Evolutionary conservation across 2,888 invertebrate species (phyloP).

Genomic region (Netelia virgata): DNA sequence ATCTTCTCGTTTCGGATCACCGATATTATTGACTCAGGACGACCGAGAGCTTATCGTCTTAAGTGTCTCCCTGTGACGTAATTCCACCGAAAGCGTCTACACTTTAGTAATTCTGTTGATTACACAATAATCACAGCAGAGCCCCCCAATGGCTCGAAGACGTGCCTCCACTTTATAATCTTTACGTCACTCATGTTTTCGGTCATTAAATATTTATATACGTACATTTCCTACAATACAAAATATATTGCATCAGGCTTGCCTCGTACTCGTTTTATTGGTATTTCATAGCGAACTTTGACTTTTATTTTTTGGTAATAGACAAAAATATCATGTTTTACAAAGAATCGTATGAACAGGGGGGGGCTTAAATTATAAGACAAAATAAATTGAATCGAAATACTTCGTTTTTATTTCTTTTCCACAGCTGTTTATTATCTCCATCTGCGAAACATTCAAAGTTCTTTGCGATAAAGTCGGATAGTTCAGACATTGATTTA

Average conservation of each 20-base stretch:
- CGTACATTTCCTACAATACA: not conserved
- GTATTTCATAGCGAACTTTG: too few relatives aligned
- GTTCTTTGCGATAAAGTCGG: not conserved
- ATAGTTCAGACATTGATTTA: conserved; percentile 17
- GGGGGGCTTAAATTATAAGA: too few relatives aligned
- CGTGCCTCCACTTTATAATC: conserved; percentile 40
- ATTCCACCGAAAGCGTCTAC: conserved; percentile 17
- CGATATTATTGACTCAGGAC: not conserved
- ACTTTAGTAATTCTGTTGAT: conserved; percentile 33
- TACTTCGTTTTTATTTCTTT: too few relatives aligned
- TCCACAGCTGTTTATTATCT: not conserved
- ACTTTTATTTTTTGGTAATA: too few relatives aligned
- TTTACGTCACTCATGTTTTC: conserved; percentile 37
- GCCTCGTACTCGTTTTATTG: too few relatives aligned
- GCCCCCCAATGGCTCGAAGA: conserved; percentile 32
- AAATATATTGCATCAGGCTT: not conserved
- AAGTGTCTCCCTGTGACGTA: conserved; percentile 25
- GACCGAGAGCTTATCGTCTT: conserved; percentile 6
- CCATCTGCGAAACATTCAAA: not conserved
- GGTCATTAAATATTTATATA: conserved; percentile 13
- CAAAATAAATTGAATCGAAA: too few relatives aligned
- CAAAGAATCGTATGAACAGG: too few relatives aligned
- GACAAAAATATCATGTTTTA: too few relatives aligned
- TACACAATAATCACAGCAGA: conserved; percentile 8
- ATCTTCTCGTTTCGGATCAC: not conserved